phyloP scores from a whole-genome alignment of 2,888 invertebrate species.

The Cheilosia impressa region DNA sequence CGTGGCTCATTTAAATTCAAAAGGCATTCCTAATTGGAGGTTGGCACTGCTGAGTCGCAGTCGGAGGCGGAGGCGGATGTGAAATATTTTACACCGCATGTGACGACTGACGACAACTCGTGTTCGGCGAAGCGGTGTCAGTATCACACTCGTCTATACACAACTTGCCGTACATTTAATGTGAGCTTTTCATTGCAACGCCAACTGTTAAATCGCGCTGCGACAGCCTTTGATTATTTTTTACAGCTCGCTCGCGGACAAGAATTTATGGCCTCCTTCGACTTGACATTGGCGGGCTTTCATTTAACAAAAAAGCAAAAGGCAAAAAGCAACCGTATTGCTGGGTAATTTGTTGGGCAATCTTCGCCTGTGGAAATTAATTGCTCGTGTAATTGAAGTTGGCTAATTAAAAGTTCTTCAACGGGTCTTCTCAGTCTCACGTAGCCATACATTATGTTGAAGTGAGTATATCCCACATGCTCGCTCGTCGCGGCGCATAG shows the following conservation, averaged over 20 bases:
- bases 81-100: slow-evolving; percentile 51
- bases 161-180: slow-evolving; percentile 28
- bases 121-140: slow-evolving; percentile 35
- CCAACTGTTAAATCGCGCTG: slow-evolving; percentile 36
- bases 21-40: slow-evolving; percentile 71
- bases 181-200: slow-evolving; percentile 52
- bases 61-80: slow-evolving; percentile 36
- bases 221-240: slow-evolving; percentile 67
- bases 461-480: slow-evolving; percentile 44
- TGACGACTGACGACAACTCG: slow-evolving; percentile 32
- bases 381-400: slow-evolving; percentile 72
- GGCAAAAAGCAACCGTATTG: slow-evolving; percentile 44
- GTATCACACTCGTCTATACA: slow-evolving; percentile 31
- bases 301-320: slow-evolving; percentile 24
- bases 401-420: slow-evolving; percentile 72
- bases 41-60: slow-evolving; percentile 17
- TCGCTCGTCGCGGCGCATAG: background rate
- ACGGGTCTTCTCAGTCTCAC: slow-evolving; percentile 45
- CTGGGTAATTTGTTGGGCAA: slow-evolving; percentile 63
- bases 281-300: slow-evolving; percentile 55
- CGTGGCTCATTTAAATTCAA: slow-evolving; percentile 75
- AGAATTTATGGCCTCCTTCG: slow-evolving; percentile 63
- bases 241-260: slow-evolving; percentile 49
- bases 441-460: slow-evolving; percentile 17
- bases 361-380: slow-evolving; percentile 67